phyloP scores from a whole-genome alignment of 2,888 invertebrate genomes.

The Cryptus viduatorius region DNA sequence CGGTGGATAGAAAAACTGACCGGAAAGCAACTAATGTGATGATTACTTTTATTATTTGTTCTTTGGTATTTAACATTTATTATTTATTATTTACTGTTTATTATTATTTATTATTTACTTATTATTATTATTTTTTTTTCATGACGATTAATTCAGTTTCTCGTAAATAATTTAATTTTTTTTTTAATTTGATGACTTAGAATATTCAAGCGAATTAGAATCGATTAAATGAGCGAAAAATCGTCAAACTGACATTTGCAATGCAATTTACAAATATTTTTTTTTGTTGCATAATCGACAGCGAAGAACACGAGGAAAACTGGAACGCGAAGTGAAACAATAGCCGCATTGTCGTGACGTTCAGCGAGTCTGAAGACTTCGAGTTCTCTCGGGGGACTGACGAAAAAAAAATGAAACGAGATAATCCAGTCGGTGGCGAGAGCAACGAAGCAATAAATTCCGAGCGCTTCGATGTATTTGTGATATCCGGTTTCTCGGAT shows the following conservation, averaged over 20 bases:
- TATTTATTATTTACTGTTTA: too few species aligned
- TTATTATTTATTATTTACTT: too few species aligned
- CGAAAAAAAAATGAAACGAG: neutral
- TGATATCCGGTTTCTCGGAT: too few species aligned
- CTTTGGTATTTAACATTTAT: too few species aligned
- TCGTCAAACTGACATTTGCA: conserved; percentile 6
- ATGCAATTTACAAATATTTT: neutral
- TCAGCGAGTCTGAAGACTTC: neutral
- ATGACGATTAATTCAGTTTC: too few species aligned
- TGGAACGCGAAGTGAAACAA: conserved; percentile 68
- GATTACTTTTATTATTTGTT: too few species aligned
- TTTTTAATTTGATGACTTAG: neutral
- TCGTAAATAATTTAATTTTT: neutral
- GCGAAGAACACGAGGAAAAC: conserved; percentile 17
- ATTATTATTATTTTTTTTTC: too few species aligned
- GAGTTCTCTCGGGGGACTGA: neutral
- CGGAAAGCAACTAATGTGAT: too few species aligned
- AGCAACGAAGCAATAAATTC: neutral
- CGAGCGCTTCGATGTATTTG: too few species aligned
- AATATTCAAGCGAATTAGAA: neutral
- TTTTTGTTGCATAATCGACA: conserved; percentile 17
- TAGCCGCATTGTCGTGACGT: conserved; percentile 20
- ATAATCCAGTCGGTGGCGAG: neutral
- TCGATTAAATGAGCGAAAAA: neutral
- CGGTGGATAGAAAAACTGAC: too few species aligned